Conservation (phyloP, 2,888 invertebrate species). For the Neoaliturus tenellus region DNA sequence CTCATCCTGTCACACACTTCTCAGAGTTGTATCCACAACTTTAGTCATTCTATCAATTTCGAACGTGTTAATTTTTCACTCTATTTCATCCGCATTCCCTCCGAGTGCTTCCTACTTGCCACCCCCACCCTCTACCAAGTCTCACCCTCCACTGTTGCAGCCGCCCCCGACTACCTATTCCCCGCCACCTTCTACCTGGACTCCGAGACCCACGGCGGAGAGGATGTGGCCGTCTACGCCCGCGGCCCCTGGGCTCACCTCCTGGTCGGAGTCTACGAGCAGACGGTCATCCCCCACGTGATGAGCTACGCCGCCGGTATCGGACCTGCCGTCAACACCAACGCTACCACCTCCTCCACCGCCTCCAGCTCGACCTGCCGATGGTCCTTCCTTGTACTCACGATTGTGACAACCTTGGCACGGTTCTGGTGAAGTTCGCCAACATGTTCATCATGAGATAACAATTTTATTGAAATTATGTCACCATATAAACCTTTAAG, state of each 20-base stretch:
- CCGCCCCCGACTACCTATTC: constrained; percentile 31
- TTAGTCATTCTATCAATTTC: too few species aligned
- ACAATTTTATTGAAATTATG: too few species aligned
- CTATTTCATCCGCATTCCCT: too few species aligned
- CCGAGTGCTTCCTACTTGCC: too few species aligned
- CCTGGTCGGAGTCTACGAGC: constrained; percentile 87
- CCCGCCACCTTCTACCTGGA: neutral
- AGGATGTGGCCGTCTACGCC: constrained; percentile 74
- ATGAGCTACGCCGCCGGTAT: constrained; percentile 85
- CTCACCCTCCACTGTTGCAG: too few species aligned
- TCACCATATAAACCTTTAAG: too few species aligned
- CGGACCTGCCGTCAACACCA: constrained; percentile 71
- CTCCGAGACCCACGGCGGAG: constrained; percentile 66
- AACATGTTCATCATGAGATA: too few species aligned
- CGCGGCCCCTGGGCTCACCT: constrained; percentile 73
- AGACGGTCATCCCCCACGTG: constrained; percentile 86
- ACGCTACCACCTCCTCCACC: neutral
- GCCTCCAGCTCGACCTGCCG: neutral
- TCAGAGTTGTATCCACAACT: too few species aligned
- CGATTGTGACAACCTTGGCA: neutral
- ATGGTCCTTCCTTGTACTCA: neutral
- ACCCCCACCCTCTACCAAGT: too few species aligned
- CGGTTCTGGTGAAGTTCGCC: neutral
- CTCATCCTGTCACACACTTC: too few species aligned
- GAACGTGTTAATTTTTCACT: too few species aligned